Evolutionary conservation across 2,888 invertebrate genomes (phyloP).

Genomic region (Griposia aprilina): DNA sequence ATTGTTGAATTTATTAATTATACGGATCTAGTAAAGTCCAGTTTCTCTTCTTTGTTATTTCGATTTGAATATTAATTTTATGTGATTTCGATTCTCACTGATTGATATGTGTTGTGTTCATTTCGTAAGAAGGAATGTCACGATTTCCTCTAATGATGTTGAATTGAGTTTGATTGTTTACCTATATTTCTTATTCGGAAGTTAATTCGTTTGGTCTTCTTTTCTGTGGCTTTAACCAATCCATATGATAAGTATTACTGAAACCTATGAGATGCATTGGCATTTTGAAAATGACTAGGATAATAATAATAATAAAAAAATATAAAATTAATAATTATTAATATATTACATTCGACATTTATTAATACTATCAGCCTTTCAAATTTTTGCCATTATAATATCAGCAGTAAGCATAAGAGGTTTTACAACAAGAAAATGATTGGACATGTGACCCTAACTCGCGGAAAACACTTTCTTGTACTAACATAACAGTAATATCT

Average conservation of each 20-base stretch:
- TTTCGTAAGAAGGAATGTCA: conserved; percentile 36
- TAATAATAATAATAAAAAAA: too few species aligned
- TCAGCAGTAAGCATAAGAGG: neutral
- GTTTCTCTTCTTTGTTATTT: conserved; percentile 56
- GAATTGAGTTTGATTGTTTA: neutral
- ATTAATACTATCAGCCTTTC: neutral
- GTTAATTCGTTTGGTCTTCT: neutral
- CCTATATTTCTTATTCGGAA: neutral
- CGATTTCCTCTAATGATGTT: conserved; percentile 18
- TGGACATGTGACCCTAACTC: neutral
- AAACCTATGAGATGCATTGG: neutral
- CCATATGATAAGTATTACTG: neutral
- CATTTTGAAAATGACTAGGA: neutral
- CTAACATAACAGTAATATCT: conserved; percentile 7
- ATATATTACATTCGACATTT: too few species aligned
- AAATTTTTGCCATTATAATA: neutral
- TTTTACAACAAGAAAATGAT: neutral
- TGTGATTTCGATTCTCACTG: conserved; percentile 20
- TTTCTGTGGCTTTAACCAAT: neutral
- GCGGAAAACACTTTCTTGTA: neutral
- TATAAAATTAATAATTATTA: too few species aligned
- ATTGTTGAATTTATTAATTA: conserved; percentile 44
- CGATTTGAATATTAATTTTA: conserved; percentile 39
- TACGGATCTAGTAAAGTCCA: conserved; percentile 26
- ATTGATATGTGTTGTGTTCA: conserved; percentile 34